Percentiles rank a stretch among this genome's conserved stretches.
These are phyloP conservation scores for Pyrrhia umbra DNA, from an alignment of 2,888 invertebrate genomes.

Conservation along the genomic window DNA sequence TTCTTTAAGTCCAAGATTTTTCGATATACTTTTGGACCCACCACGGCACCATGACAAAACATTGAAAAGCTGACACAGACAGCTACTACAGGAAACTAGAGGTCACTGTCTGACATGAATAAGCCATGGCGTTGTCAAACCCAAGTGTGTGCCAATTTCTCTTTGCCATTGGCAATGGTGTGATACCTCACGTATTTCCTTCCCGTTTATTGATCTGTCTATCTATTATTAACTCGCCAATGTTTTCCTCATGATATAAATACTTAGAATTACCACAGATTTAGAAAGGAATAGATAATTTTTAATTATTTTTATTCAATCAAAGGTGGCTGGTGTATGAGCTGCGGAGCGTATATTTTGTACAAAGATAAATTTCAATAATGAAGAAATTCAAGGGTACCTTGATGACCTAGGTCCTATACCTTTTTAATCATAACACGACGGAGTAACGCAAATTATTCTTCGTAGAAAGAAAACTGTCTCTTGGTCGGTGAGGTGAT, in stretches of 20 bases:
- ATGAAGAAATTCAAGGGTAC: too few relatives aligned
- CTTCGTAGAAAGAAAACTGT: too few relatives aligned
- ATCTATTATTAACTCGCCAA: constrained; percentile 12
- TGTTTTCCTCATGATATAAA: constrained; percentile 19
- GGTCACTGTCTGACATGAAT: constrained; percentile 12
- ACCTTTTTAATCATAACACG: too few relatives aligned
- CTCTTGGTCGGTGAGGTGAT: too few relatives aligned
- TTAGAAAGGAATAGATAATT: background rate
- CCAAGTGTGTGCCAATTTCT: constrained; percentile 24
- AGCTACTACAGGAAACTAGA: constrained; percentile 14
- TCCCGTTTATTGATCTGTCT: background rate
- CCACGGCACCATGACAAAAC: too few relatives aligned
- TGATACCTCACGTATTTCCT: constrained; percentile 2
- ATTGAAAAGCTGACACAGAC: constrained; percentile 26
- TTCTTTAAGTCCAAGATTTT: too few relatives aligned
- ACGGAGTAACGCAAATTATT: too few relatives aligned
- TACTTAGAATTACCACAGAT: background rate
- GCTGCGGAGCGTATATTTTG: background rate
- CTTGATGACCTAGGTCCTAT: too few relatives aligned
- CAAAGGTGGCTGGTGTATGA: background rate
- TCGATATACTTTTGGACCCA: too few relatives aligned
- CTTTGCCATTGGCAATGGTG: constrained; percentile 5
- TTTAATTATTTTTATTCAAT: background rate
- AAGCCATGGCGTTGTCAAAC: background rate
- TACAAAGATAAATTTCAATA: too few relatives aligned